Conservation (phyloP, 2,113 vertebrate species). For the Ceyx melanurus region DNA sequence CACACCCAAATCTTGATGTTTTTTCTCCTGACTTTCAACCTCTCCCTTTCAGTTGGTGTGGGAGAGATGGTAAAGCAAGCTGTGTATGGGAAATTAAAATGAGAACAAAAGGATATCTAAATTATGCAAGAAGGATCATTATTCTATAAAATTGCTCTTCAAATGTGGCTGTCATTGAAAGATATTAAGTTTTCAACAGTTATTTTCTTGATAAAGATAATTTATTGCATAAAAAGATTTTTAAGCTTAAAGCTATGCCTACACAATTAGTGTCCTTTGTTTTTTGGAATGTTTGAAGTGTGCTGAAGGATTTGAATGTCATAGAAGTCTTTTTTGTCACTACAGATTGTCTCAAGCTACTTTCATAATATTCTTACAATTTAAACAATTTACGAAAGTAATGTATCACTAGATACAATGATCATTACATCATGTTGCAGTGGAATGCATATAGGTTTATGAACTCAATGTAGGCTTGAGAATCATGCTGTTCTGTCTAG, state of each 20-base stretch:
- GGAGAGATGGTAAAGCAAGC: slow-evolving; percentile 53
- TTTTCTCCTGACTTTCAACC: slow-evolving; percentile 24
- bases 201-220: slow-evolving; percentile 66
- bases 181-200: slow-evolving; percentile 64
- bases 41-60: slow-evolving; percentile 50
- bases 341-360: neutral
- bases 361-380: neutral
- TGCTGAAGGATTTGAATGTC: slow-evolving; percentile 4
- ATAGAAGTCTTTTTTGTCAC: neutral
- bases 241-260: slow-evolving; percentile 18
- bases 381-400: neutral
- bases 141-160: slow-evolving; percentile 75
- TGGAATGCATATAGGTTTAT: neutral
- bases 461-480: neutral
- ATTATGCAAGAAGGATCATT: slow-evolving; percentile 75
- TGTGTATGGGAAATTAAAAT: slow-evolving; percentile 57
- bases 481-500: neutral
- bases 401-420: neutral
- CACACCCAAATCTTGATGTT: slow-evolving; percentile 24
- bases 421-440: neutral
- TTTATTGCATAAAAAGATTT: slow-evolving; percentile 45
- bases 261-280: slow-evolving; percentile 24
- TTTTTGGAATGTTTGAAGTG: slow-evolving; percentile 14
- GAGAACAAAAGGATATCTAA: slow-evolving; percentile 76
- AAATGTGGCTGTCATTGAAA: slow-evolving; percentile 68